Conservation (phyloP, 2,113 vertebrate genomes). For the Tinamus guttatus region DNA sequence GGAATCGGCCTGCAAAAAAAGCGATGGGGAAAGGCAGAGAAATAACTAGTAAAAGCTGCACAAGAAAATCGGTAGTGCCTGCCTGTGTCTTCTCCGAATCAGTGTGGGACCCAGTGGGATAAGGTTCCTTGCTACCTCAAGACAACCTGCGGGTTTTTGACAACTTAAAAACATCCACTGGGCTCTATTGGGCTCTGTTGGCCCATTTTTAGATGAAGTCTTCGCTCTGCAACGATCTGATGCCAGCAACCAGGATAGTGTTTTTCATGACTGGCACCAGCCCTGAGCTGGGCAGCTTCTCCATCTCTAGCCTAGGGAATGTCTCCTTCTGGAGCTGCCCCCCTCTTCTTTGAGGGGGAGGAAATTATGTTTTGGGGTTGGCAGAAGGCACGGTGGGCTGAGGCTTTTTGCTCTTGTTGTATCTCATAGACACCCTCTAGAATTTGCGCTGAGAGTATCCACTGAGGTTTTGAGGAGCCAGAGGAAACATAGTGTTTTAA, state of each 20-base stretch:
- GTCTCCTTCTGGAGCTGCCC: background rate
- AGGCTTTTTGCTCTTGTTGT: too few species aligned
- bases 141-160: background rate
- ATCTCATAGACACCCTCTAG: too few species aligned
- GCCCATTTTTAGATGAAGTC: background rate
- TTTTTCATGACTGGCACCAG: background rate
- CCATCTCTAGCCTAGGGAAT: background rate
- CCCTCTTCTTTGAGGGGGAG: background rate
- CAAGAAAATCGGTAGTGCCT: rapidly evolving
- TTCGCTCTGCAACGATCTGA: background rate
- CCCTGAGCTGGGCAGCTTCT: background rate
- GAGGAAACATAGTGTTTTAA: background rate
- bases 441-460: background rate
- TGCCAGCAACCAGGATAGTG: background rate
- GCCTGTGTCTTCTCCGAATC: rapidly evolving
- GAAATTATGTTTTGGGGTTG: background rate
- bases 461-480: too few species aligned
- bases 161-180: background rate
- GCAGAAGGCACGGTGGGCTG: background rate
- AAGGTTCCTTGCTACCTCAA: background rate
- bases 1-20: background rate
- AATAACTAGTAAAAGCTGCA: background rate
- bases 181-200: background rate
- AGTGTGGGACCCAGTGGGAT: background rate
- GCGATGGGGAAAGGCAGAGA: background rate